Evolutionary conservation across 2,888 invertebrate species (phyloP).

Genomic region (Diogma glabrata): DNA sequence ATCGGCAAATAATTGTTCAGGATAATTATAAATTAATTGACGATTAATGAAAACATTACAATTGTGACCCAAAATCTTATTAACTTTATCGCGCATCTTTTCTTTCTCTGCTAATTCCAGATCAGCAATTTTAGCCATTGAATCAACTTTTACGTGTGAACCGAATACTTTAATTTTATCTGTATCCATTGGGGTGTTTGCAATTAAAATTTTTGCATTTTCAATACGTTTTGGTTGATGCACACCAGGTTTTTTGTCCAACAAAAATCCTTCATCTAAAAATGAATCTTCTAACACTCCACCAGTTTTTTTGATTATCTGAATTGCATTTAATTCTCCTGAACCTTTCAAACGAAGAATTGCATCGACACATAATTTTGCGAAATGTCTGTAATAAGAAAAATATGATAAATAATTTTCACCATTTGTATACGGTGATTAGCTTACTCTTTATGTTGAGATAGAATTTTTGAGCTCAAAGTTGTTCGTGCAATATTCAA

Average conservation of each 20-base stretch:
- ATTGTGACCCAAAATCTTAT: constrained; percentile 86
- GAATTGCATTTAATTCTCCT: constrained; percentile 90
- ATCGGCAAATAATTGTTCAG: constrained; percentile 98
- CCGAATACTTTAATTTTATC: constrained; percentile 99
- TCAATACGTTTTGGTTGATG: constrained; percentile 90
- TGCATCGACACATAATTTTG: constrained; percentile 90
- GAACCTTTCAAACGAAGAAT: constrained; percentile 90
- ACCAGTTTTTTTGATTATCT: constrained; percentile 95
- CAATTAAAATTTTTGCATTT: constrained; percentile 93
- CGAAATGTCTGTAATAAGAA: constrained; percentile 55
- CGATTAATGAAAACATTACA: constrained; percentile 97
- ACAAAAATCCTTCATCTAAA: constrained; percentile 85
- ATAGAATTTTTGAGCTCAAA: constrained; percentile 92
- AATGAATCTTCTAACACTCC: constrained; percentile 90
- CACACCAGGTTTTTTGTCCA: constrained; percentile 95
- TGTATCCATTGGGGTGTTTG: constrained; percentile 99
- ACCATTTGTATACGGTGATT: not conserved
- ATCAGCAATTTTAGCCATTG: constrained; percentile 92
- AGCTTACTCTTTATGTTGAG: constrained; percentile 82
- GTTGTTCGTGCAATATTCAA: constrained; percentile 97
- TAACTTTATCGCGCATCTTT: constrained; percentile 99
- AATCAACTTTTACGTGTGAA: constrained; percentile 84
- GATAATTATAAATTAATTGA: constrained; percentile 99
- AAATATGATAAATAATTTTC: not conserved
- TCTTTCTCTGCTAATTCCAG: constrained; percentile 96